Conservation (phyloP, 2,888 invertebrate species). For the Eledona agricola region DNA sequence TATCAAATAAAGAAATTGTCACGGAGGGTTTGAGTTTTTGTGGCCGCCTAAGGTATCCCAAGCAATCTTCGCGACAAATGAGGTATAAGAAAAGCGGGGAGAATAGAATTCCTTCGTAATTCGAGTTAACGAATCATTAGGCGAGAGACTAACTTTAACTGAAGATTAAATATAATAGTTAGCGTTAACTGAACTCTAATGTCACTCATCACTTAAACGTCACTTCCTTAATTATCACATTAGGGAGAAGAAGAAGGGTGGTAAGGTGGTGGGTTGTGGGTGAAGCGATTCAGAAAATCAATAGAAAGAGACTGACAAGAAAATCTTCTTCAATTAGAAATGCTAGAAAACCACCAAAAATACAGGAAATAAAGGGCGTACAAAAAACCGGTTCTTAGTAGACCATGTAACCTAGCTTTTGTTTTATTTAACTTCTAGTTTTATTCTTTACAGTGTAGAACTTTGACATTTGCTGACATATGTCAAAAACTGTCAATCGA, state of each 20-base stretch:
- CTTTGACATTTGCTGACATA: no score
- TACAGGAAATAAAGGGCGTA: no score
- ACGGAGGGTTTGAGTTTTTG: background rate
- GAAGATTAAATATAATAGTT: conserved; percentile 64
- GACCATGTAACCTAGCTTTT: no score
- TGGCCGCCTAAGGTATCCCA: conserved; percentile 8
- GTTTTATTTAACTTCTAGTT: no score
- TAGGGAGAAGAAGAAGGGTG: conserved; percentile 48
- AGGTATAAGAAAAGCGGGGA: conserved; percentile 49
- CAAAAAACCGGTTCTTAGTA: no score
- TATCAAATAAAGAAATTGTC: conserved; percentile 29
- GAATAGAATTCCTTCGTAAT: conserved; percentile 55
- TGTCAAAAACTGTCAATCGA: no score
- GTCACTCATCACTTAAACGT: conserved; percentile 63
- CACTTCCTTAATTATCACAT: conserved; percentile 62
- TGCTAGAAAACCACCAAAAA: no score
- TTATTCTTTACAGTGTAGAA: no score
- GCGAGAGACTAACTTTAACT: conserved; percentile 59
- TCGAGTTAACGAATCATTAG: conserved; percentile 62
- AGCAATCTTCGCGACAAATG: conserved; percentile 44
- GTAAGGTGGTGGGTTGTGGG: conserved; percentile 7
- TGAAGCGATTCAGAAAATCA: conserved; percentile 22
- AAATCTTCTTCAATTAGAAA: no score
- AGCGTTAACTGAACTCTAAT: conserved; percentile 60
- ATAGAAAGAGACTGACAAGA: no score